Base-by-base conservation (phyloP, 2,113 vertebrate genomes). In the Macrotis lagotis region DNA sequence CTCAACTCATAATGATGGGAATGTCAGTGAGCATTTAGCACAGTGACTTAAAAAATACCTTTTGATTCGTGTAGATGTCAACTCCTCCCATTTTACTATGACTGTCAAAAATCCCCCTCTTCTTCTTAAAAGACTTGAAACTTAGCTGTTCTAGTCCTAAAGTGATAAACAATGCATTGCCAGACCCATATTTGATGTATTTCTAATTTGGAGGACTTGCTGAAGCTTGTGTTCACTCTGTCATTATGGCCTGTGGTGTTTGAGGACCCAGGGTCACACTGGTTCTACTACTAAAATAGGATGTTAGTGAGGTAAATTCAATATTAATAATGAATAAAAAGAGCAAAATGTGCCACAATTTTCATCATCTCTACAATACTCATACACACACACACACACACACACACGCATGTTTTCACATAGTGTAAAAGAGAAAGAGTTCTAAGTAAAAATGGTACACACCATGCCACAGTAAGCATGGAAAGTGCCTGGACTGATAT, bases 1-100 rank as follows among this genome's bases (percentile, higher is more conserved):
- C 99, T 97, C 99, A 98, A 98, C 99, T 99, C 99, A 99, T 99
- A 96, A 99, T 99, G 97, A 99, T 99, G n/a, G 99, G 99, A 97
- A 99, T 99, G 96, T 99, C 99, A n/a, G 99, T 11, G 26, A 83
- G 37, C 6, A 83, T 83, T 83, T 83, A 83, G 66, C n/a, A 44
- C 6, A 83, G n/a, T 22, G 19, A 83, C 66, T 44, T 44, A 66
- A 66, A 37, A 37, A 66, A 66, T 66, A 66, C 31, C 31, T 66
- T 16, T 66, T 66, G 59, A 66, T 66, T 66, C 37, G 37, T 66
- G 31, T 66, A 66, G 31, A 66, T 66, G 31, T 66, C 31, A 66
- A 5, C 12, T 9, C 12, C 12, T 66, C 31, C 31, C 12, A 66
- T 66, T 66, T 83, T 83, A 1, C n/a, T 83, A n/a, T 83, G 66